phyloP scores from a whole-genome alignment of 92 coral and sea anemone genomes.

The Heteractis magnifica region DNA sequence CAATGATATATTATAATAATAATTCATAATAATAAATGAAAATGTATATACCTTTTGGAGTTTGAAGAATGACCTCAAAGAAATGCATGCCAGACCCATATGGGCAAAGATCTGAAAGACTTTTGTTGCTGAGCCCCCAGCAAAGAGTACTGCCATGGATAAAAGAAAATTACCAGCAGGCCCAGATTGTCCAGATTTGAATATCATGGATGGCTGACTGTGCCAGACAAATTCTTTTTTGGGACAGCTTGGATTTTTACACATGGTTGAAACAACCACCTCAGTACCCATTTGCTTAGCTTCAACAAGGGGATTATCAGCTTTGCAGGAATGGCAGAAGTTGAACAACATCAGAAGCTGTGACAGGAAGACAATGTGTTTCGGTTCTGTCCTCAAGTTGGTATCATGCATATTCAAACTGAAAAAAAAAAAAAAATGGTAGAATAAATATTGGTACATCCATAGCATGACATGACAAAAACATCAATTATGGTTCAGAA shows the following conservation, averaged over 20 bases:
- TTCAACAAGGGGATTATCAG: conserved; percentile 10
- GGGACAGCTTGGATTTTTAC: conserved; percentile 15
- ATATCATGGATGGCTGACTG: conserved; percentile 28
- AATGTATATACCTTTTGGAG: not conserved
- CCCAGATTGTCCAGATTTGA: conserved; percentile 1
- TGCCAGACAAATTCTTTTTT: conserved; percentile 16
- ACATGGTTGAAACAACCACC: conserved; percentile 11
- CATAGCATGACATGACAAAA: too few species aligned
- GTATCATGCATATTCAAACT: conserved; percentile 23
- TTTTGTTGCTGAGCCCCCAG: conserved; percentile 29
- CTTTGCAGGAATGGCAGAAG: conserved; percentile 8
- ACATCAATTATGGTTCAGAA: too few species aligned
- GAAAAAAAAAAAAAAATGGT: conserved; percentile 9
- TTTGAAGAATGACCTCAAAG: conserved; percentile 16
- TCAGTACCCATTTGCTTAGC: conserved; percentile 24
- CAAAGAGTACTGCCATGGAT: conserved; percentile 24
- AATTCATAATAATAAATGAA: too few species aligned
- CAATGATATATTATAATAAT: too few species aligned
- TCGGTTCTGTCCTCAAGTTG: conserved; percentile 19
- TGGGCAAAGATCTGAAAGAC: conserved; percentile 22
- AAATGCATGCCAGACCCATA: conserved; percentile 21
- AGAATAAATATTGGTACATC: too few species aligned
- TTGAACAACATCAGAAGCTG: not conserved
- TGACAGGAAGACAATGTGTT: conserved; percentile 30
- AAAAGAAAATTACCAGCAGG: conserved; percentile 32